Evolutionary conservation across 2,797 vertebrate genomes (phyloP), one percentile per base, ranked within the genome.

Genomic region (Myripristis jacobus): DNA sequence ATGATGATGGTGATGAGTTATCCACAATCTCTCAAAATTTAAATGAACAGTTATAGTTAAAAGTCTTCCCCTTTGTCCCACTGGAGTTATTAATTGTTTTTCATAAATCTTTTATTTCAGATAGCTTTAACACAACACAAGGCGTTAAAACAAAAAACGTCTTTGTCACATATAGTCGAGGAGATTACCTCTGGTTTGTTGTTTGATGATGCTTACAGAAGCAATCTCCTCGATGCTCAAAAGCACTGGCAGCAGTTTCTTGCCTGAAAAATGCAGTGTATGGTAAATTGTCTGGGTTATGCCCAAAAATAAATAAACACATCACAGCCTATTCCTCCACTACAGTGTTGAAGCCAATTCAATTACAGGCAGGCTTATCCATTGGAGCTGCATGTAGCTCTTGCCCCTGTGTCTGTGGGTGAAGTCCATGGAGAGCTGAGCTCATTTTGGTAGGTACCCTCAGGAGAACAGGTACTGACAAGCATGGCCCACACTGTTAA

Each of bases 311-410:
- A 80, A 81, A 79, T 62, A 88, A 80, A 80, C 71, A 70, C 56
- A 79, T 81, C 66, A 77, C 72, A 71, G 53, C 44, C 47, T 68
- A 66, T 76, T 79, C 36, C 77, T 80, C 18, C 41, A 56, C 55
- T 47, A 47, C 2, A 1, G 48, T 61, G 73, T 70, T 66, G 50
- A 79, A 78, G 64, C 82, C 81, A 83, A 82, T 89, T 87, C 79
- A 85, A 81, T 88, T 87, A 84, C 54, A 52, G 70, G 22, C 65
- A 63, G 77, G 55, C 66, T 70, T 77, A 83, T 84, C 79, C 82
- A 72, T 73, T 61, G 27, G 50, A 84, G 84, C 70, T 10, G 27
- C 77, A 55, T 80, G 65, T 54, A 79, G 66, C 79, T 74, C 56
- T 83, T 70, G 81, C 61, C 77, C 70, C 25, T 2, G 4, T 79